A percentile compares a stretch with the other conserved stretches of the same genome.
Conservation (phyloP, 2,113 vertebrate species). For the Nyctibius bracteatus region DNA sequence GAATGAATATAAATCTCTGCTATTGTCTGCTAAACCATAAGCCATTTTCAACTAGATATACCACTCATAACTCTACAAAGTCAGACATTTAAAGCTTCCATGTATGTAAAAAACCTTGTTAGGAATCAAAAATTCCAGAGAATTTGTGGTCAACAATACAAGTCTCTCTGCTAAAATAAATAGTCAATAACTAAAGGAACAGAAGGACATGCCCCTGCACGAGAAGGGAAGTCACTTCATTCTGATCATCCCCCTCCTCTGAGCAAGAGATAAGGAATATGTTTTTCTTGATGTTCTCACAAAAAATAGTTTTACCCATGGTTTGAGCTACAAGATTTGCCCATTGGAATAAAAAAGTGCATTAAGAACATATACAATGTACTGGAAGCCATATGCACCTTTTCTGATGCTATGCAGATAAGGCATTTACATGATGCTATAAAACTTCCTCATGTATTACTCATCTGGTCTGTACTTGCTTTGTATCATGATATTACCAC, state of each 20-base stretch:
- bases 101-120: neutral
- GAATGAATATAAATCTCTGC: neutral
- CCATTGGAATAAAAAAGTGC: neutral
- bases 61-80: neutral
- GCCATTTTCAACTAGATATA: neutral
- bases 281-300: neutral
- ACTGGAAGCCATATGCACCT: neutral
- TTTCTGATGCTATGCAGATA: neutral
- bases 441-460: neutral
- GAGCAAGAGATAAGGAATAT: neutral
- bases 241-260: neutral
- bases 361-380: neutral
- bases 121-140: neutral
- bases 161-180: constrained; percentile 6
- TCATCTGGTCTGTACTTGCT: neutral
- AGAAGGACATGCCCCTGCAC: neutral
- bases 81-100: neutral
- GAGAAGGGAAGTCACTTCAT: neutral
- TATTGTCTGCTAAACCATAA: neutral
- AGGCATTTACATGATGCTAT: neutral
- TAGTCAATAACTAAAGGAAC: neutral
- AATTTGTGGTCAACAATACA: neutral
- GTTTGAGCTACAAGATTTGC: neutral
- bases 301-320: neutral
- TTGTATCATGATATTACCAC: neutral